These are phyloP conservation scores for Paraplagusia blochii DNA, from an alignment of 2,113 vertebrate genomes.

Conservation along the genomic window DNA sequence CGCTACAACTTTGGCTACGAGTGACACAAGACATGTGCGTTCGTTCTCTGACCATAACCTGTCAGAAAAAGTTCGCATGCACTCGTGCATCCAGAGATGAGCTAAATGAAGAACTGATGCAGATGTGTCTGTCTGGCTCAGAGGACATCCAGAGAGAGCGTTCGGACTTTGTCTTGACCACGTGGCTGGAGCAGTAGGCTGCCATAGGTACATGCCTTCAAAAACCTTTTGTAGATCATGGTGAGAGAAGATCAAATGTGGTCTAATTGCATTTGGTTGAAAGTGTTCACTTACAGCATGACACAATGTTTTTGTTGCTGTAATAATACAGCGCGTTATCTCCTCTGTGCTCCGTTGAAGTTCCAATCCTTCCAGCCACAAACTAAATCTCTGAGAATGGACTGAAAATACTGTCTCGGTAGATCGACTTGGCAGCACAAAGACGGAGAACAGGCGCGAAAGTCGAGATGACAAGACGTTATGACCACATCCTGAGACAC, in stretches of 20 bases:
- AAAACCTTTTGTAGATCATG: conserved; percentile 79
- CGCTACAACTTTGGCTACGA: conserved; percentile 64
- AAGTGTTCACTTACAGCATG: conserved; percentile 64
- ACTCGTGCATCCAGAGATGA: conserved; percentile 85
- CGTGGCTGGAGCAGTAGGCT: conserved; percentile 24
- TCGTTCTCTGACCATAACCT: conserved; percentile 69
- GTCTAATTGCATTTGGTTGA: conserved; percentile 47
- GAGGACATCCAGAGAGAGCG: background rate
- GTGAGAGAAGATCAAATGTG: conserved; percentile 75
- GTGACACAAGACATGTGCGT: conserved; percentile 50
- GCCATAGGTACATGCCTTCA: conserved; percentile 74
- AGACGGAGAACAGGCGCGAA: conserved; percentile 77
- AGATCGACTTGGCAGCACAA: conserved; percentile 70
- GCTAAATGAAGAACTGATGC: conserved; percentile 53
- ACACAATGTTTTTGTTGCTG: conserved; percentile 74
- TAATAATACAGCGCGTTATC: conserved; percentile 71
- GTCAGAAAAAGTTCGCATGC: conserved; percentile 81
- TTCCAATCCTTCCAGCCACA: conserved; percentile 75
- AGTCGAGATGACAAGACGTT: conserved; percentile 72
- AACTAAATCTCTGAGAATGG: conserved; percentile 63
- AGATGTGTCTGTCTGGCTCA: conserved; percentile 1
- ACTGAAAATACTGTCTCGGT: conserved; percentile 70
- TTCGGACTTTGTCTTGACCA: background rate
- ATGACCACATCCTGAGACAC: conserved; percentile 39
- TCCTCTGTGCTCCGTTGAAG: conserved; percentile 42